These are phyloP conservation scores for Lophius americanus DNA, from an alignment of 2,797 vertebrate genomes.

Conservation along the genomic window DNA sequence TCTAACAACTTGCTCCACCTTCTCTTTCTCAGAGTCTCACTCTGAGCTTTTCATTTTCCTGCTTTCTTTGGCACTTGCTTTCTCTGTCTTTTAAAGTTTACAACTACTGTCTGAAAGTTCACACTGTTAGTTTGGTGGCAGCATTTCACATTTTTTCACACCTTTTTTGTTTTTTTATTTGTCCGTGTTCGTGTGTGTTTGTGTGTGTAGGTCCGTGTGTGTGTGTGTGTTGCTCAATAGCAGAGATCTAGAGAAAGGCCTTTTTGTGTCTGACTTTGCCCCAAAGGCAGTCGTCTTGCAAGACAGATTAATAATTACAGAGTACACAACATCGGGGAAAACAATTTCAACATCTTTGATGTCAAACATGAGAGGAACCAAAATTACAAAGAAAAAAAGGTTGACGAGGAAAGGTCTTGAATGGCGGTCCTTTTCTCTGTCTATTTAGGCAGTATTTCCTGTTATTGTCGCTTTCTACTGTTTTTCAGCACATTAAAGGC, in stretches of 20 bases:
- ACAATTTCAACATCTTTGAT: constrained; percentile 85
- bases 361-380: constrained; percentile 84
- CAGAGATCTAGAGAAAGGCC: constrained; percentile 77
- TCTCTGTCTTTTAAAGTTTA: constrained; percentile 66
- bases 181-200: constrained; percentile 49
- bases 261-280: constrained; percentile 83
- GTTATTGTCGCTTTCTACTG: constrained; percentile 78
- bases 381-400: constrained; percentile 81
- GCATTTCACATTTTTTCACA: constrained; percentile 35
- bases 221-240: constrained; percentile 72
- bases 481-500: constrained; percentile 70
- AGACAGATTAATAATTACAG: constrained; percentile 87
- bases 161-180: constrained; percentile 33
- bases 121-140: constrained; percentile 71
- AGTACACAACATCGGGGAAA: constrained; percentile 83
- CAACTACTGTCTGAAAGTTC: constrained; percentile 71
- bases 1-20: constrained; percentile 42
- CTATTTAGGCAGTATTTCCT: constrained; percentile 72
- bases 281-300: constrained; percentile 78
- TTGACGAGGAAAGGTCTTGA: constrained; percentile 77
- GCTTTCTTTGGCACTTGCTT: constrained; percentile 28
- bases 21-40: constrained; percentile 31
- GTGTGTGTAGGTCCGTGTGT: constrained; percentile 35
- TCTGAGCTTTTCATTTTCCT: constrained; percentile 43
- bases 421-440: constrained; percentile 68